phyloP scores from a whole-genome alignment of 2,888 invertebrate genomes.

The Hybos culiciformis region DNA sequence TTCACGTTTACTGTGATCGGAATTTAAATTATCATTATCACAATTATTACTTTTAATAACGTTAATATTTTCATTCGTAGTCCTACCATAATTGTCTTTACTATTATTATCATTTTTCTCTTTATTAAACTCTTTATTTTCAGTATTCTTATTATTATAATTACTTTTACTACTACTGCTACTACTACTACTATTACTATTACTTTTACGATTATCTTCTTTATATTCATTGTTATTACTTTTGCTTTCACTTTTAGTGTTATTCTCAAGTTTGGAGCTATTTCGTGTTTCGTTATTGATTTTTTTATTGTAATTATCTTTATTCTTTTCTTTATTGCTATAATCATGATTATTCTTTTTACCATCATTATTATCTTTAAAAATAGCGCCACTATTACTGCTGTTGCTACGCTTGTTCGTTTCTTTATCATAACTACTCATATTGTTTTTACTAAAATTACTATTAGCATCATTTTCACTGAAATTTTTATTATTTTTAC shows the following conservation, averaged over 20 bases:
- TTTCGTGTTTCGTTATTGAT: not conserved
- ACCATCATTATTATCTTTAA: not conserved
- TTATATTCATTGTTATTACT: not conserved
- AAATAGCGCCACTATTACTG: not conserved
- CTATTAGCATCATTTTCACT: not conserved
- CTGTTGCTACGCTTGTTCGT: not conserved
- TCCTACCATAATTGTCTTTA: too few species aligned
- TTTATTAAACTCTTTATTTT: too few species aligned
- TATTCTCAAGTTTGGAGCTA: not conserved
- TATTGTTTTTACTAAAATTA: not conserved
- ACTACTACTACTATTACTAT: not conserved
- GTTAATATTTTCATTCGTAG: too few species aligned
- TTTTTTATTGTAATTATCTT: not conserved
- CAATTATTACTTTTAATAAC: too few species aligned
- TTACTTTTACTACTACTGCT: not conserved
- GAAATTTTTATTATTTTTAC: not conserved
- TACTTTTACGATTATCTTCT: not conserved
- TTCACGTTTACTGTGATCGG: too few species aligned
- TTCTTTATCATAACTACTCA: not conserved
- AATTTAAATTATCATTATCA: too few species aligned
- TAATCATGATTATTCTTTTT: not conserved
- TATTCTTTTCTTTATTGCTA: not conserved
- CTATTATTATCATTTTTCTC: too few species aligned
- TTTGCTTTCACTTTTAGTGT: not conserved
- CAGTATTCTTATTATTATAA: constrained; percentile 1